Evolutionary conservation across 2,797 vertebrate species (phyloP).

Genomic region (Acanthornis magna): DNA sequence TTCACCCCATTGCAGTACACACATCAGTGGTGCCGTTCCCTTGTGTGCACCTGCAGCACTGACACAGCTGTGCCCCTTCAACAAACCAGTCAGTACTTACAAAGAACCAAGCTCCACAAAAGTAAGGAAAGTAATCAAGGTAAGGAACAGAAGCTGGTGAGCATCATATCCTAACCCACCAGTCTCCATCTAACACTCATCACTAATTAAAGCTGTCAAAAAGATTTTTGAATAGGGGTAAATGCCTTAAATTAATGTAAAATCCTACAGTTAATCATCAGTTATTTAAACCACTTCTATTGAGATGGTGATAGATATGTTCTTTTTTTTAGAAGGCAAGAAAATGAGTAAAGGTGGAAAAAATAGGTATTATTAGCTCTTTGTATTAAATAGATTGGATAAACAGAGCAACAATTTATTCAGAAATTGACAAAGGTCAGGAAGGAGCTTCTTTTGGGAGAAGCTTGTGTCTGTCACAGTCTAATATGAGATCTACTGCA

Average conservation of each 20-base stretch:
- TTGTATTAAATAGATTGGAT: neutral
- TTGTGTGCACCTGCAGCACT: neutral
- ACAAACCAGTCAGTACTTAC: neutral
- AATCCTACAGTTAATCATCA: neutral
- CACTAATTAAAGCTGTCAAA: neutral
- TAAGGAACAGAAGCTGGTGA: neutral
- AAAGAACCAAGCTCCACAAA: neutral
- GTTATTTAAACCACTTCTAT: neutral
- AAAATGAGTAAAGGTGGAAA: neutral
- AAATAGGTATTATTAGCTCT: neutral
- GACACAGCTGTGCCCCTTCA: neutral
- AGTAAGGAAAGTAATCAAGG: neutral
- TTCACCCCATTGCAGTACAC: neutral
- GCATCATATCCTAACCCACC: neutral
- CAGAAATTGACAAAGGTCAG: neutral
- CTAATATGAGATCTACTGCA: neutral
- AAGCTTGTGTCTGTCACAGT: neutral
- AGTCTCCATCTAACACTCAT: neutral
- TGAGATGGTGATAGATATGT: neutral
- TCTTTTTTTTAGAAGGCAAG: neutral
- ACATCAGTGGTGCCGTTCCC: rapidly evolving
- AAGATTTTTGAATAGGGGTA: neutral
- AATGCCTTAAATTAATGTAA: neutral
- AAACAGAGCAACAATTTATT: neutral
- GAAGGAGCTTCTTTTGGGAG: neutral